Conservation (phyloP, 1,140 invertebrate species). For the Pinna nobilis region DNA sequence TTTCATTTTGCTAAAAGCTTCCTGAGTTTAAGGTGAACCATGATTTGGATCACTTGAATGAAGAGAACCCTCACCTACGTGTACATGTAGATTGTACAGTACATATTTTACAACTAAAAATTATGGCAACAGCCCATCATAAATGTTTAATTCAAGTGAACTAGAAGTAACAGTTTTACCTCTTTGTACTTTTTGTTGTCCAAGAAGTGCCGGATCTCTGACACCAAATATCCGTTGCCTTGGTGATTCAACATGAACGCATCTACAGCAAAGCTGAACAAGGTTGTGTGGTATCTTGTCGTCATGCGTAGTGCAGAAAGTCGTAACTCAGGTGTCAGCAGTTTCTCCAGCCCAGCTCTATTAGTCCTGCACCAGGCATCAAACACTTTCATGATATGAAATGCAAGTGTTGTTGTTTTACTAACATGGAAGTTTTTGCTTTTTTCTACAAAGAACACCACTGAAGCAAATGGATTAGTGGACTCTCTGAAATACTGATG, state of each 20-base stretch:
- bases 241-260: slow-evolving; percentile 56
- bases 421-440: slow-evolving; percentile 51
- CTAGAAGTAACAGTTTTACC: slow-evolving; percentile 32
- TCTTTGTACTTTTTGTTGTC: slow-evolving; percentile 63
- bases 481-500: slow-evolving; percentile 31
- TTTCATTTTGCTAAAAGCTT: not conserved
- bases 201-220: slow-evolving; percentile 46
- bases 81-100: not conserved
- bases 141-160: not conserved
- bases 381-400: slow-evolving; percentile 63
- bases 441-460: slow-evolving; percentile 53
- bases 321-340: slow-evolving; percentile 50
- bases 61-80: not conserved
- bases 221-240: slow-evolving; percentile 61
- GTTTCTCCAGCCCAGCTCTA: slow-evolving; percentile 7
- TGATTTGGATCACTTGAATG: not conserved
- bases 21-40: not conserved
- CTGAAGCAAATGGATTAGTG: slow-evolving; percentile 55
- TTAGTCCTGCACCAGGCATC: slow-evolving; percentile 54
- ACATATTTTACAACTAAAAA: not conserved
- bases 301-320: slow-evolving; percentile 51
- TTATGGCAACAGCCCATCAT: not conserved
- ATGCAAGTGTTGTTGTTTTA: slow-evolving; percentile 62
- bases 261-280: slow-evolving; percentile 58
- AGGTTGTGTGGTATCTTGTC: slow-evolving; percentile 56